Evolutionary conservation across 2,888 invertebrate species (phyloP).

Genomic region (Tetanocera ferruginea): DNA sequence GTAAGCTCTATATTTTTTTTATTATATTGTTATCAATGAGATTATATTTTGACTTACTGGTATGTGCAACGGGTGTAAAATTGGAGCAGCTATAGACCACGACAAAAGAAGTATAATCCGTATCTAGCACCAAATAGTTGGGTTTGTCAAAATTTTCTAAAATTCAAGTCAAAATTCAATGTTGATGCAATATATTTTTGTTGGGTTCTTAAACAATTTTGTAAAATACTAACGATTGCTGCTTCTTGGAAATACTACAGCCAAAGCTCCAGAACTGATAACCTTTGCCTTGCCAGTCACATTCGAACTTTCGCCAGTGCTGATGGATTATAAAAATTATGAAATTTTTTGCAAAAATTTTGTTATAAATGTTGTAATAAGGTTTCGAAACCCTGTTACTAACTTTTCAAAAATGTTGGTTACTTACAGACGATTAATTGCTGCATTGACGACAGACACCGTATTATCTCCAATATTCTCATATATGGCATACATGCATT

Average conservation of each 20-base stretch:
- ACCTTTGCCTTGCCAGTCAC: conserved; percentile 59
- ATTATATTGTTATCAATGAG: too few relatives aligned
- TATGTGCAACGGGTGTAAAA: conserved; percentile 54
- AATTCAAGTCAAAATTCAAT: neutral
- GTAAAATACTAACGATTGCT: conserved; percentile 53
- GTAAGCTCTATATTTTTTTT: too few relatives aligned
- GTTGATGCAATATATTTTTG: neutral
- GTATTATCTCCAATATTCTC: conserved; percentile 69
- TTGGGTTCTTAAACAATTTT: neutral
- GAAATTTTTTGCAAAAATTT: neutral
- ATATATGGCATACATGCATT: conserved; percentile 81
- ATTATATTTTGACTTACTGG: conserved; percentile 57
- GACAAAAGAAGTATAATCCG: conserved; percentile 75
- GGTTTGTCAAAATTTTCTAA: conserved; percentile 48
- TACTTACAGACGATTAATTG: conserved; percentile 61
- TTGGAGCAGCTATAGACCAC: conserved; percentile 76
- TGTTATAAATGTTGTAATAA: neutral
- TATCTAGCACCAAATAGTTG: conserved; percentile 74
- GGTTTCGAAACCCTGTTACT: neutral
- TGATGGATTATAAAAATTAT: conserved; percentile 41
- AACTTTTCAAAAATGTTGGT: neutral
- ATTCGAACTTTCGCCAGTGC: conserved; percentile 56
- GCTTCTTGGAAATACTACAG: conserved; percentile 56
- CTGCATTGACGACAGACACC: conserved; percentile 71
- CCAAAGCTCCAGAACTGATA: conserved; percentile 58